Base-by-base conservation (phyloP, 2,797 vertebrate genomes). In the Silurus aristotelis region DNA sequence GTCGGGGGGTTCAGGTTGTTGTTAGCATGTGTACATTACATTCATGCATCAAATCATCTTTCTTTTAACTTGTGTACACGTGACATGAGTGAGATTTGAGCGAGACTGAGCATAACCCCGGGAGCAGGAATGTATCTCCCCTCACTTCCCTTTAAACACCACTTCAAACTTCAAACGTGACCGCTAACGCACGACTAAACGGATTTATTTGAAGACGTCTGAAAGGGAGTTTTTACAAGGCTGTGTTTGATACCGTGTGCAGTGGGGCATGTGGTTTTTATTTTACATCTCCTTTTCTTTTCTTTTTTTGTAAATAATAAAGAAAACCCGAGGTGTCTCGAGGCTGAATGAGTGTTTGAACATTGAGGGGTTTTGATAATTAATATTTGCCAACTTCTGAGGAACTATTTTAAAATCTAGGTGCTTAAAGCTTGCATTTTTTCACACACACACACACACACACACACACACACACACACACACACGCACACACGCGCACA, bases 161-260 rank as follows among this genome's bases (percentile, higher is more conserved):
- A 55, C 72, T 75, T 61, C 55, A 78, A n/a, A 79, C 58, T 61
- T 79, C 77, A 80, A 80, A 80, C 58, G 60, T 46, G 20, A 61
- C 20, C 5, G 38, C 56, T 79, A 46, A 79, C 77, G 6, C 56
- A 6, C 56, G 19, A 58, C 12, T 63, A 61, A 61, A 79, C 7
- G 14, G 60, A 25, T 63, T 46, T 46, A n/a, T 78, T 60, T 80
- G 60, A 80, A 80, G 72, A 55, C 1, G 48, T 75, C 72, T 55
- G 48, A 55, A 25, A 17, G 72, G 72, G 72, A 55, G 72, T 55
- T 27, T 75, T 75, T 55, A 10, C 25, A 10, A 58, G 72, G n/a
- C 25, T 5, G 73, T 1, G 52, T 56, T 56, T 76, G 73, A 58
- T 25, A 46, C 72, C 2, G 0, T 25, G 48, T 55, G 48, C 72